Base-by-base conservation (phyloP, 2,113 vertebrate genomes). In the Alces alces region DNA sequence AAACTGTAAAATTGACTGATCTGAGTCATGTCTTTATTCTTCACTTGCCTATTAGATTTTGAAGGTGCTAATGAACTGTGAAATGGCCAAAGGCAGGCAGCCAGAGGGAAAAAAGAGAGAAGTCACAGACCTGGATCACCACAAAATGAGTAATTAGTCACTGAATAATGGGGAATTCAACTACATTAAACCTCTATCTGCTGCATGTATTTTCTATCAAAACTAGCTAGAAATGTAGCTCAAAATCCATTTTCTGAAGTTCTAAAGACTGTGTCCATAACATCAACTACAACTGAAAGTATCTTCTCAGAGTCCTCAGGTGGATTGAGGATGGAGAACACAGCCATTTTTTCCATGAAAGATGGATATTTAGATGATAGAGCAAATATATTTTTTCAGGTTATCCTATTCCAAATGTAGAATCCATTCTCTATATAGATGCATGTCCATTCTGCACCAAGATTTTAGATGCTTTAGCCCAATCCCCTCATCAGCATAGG, bases 41-140 rank as follows among this genome's bases (percentile, higher is more conserved):
- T 92, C 73, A 84, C n/a, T 78, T 91, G 36, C 47, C 17, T 60
- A 39, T 96, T 66, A 94, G 92, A 97, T 85, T 45, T 73, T 95
- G 45, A 93, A 94, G 50, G 86, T 95, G 92, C 64, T 95, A 96
- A 95, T 61, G 76, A 95, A 88, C 94, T 97, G 83, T 78, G 60
- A 95, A 96, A 91, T 95, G 92, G 47, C 92, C 86, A 91, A 78
- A 95, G 90, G 60, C 86, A 88, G 52, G 54, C 25, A 91, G 64
- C 76, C 92, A 93, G 45, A 73, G 47, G 58, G 9, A 11, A 12
- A 58, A 52, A 86, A 92, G 54, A 55, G 52, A 93, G 57, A 96
- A 89, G 33, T 28, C 73, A 90, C 80, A 87, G 80, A 52, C 33
- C 33, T 43, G 52, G 47, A 93, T 87, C 73, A 54, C 23, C 47